Evolutionary conservation across 2,797 vertebrate genomes (phyloP).

Genomic region (Megalops cyprinoides): DNA sequence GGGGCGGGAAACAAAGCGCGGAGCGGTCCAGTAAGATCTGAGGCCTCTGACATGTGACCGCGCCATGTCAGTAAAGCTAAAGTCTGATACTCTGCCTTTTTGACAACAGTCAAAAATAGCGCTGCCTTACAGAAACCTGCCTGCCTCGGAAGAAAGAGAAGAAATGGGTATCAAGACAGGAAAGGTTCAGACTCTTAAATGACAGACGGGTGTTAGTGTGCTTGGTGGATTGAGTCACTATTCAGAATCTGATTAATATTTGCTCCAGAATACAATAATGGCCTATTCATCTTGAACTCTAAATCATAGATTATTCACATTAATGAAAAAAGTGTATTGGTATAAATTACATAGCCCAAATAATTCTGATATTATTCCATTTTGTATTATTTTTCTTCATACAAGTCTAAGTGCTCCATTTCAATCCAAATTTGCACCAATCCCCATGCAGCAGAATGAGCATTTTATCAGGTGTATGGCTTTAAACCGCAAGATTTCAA

Average conservation of each 20-base stretch:
- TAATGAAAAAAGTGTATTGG: background rate
- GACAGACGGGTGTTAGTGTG: background rate
- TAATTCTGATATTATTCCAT: background rate
- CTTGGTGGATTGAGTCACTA: background rate
- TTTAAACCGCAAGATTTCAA: constrained; percentile 23
- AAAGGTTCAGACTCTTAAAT: background rate
- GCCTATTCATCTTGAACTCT: background rate
- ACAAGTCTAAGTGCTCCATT: background rate
- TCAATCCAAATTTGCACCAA: background rate
- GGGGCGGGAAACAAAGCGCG: background rate
- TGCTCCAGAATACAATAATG: background rate
- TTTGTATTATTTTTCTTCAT: background rate
- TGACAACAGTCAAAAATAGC: background rate
- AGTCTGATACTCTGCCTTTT: constrained; percentile 5
- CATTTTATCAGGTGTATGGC: background rate
- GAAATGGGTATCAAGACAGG: background rate
- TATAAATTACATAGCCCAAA: background rate
- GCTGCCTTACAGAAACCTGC: background rate
- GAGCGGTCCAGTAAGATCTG: background rate
- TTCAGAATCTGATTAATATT: background rate
- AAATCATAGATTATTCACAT: background rate
- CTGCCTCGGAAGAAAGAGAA: background rate
- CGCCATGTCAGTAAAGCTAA: background rate
- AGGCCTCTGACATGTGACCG: background rate
- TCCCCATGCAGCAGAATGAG: background rate